Percentiles rank a stretch among this genome's conserved stretches.
These are phyloP conservation scores for Hipposideros larvatus DNA, from an alignment of 2,797 vertebrate genomes.

Conservation along the genomic window DNA sequence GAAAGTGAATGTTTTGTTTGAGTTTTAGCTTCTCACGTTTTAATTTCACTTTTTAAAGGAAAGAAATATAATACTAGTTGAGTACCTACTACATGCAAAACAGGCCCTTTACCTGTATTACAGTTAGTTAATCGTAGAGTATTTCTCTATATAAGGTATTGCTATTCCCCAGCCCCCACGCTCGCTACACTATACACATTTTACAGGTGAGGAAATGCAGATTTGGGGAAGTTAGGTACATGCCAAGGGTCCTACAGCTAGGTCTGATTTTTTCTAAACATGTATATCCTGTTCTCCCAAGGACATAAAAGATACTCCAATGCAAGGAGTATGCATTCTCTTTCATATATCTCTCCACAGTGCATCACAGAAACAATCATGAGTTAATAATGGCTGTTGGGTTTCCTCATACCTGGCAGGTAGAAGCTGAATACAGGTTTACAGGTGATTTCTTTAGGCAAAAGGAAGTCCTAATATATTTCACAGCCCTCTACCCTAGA, in stretches of 20 bases:
- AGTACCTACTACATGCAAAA: neutral
- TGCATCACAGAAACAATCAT: neutral
- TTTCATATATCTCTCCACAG: neutral
- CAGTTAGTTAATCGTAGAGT: neutral
- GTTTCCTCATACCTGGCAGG: neutral
- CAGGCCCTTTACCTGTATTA: neutral
- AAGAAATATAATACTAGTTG: neutral
- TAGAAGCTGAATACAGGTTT: neutral
- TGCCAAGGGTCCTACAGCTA: neutral
- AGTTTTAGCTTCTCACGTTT: neutral
- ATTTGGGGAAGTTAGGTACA: neutral
- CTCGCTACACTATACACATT: neutral
- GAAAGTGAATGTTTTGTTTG: neutral
- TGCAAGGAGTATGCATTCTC: neutral
- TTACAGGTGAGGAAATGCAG: slow-evolving; percentile 18
- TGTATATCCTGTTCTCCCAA: neutral
- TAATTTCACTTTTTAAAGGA: neutral
- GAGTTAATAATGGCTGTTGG: neutral
- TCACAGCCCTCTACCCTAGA: neutral
- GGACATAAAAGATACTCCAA: neutral
- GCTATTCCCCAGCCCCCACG: neutral
- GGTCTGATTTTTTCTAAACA: slow-evolving; percentile 30
- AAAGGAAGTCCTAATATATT: slow-evolving; percentile 23
- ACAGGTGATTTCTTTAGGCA: neutral
- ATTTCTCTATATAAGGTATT: neutral